Evolutionary conservation across 2,797 vertebrate species (phyloP).

Genomic region (Myotis daubentonii): DNA sequence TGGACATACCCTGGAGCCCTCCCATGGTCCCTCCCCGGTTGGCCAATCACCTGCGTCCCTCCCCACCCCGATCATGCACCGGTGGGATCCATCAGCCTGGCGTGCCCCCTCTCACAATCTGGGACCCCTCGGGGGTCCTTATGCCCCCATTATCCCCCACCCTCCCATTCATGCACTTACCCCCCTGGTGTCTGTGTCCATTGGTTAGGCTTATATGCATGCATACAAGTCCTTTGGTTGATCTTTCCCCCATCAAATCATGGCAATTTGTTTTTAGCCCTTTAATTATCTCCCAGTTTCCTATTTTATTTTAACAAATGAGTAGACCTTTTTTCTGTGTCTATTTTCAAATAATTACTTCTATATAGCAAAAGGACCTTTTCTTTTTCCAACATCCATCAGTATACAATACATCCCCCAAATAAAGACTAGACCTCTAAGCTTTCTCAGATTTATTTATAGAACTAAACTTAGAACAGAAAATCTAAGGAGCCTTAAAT

Average conservation of each 20-base stretch:
- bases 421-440: constrained; percentile 9
- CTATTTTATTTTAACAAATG: background rate
- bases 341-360: background rate
- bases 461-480: background rate
- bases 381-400: background rate
- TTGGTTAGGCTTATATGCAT: no score
- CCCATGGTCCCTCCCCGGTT: no score
- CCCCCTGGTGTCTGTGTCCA: no score
- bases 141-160: no score
- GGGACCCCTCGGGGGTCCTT: background rate
- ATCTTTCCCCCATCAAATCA: background rate
- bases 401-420: background rate
- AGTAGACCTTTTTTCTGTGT: background rate
- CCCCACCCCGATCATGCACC: no score
- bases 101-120: fast-evolving
- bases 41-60: no score
- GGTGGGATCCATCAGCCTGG: no score
- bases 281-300: constrained; percentile 1
- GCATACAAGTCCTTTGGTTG: no score
- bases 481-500: background rate
- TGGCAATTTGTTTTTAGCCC: background rate
- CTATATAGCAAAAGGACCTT: background rate
- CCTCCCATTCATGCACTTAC: no score
- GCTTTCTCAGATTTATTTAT: constrained; percentile 29
- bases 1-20: no score